phyloP scores from a whole-genome alignment of 2,113 vertebrate species.

The Odocoileus hemionus region DNA sequence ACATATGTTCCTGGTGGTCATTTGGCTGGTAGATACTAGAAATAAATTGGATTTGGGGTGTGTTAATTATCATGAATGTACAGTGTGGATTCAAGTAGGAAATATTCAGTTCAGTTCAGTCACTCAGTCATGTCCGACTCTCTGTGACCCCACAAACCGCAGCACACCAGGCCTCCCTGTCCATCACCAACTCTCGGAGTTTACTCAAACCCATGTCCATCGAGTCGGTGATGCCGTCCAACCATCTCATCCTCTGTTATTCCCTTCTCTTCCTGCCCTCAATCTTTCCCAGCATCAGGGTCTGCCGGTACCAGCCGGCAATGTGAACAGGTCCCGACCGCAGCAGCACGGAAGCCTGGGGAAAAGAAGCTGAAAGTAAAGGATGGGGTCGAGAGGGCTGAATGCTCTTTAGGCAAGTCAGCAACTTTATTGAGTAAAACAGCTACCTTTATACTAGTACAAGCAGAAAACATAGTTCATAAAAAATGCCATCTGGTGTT shows the following conservation, averaged over 20 bases:
- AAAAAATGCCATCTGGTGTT: no score
- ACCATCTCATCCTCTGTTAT: neutral
- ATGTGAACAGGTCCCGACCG: no score
- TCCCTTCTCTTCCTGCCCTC: neutral
- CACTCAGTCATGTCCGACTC: rapidly evolving
- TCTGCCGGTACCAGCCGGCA: no score
- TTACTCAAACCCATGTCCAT: neutral
- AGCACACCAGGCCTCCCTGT: neutral
- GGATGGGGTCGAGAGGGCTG: no score
- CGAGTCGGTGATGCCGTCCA: neutral
- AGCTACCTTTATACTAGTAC: no score
- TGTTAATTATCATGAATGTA: neutral
- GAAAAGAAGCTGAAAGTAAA: no score
- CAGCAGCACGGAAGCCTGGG: no score
- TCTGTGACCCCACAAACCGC: neutral
- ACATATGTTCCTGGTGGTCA: neutral
- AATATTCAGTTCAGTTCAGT: neutral
- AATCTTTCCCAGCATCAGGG: neutral
- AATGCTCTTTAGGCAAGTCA: no score
- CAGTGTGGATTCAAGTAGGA: neutral
- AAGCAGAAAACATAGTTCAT: no score
- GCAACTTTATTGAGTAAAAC: no score
- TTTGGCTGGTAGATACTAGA: neutral
- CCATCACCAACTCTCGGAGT: rapidly evolving
- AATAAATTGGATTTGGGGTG: neutral